Evolutionary conservation across 2,888 invertebrate species (phyloP).

Genomic region (Rhagium mordax): DNA sequence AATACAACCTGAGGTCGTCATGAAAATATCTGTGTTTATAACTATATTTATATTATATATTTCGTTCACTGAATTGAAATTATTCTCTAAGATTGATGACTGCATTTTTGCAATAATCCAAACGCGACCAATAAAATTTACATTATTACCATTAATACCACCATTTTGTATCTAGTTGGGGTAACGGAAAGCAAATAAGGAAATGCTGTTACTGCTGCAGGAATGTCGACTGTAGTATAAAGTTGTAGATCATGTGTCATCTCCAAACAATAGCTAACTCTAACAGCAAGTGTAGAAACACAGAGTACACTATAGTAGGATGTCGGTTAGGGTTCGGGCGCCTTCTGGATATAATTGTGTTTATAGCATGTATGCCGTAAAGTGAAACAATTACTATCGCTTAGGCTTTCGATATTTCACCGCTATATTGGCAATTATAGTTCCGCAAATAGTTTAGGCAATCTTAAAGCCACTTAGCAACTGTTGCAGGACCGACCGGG

Average conservation of each 20-base stretch:
- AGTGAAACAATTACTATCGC: conserved; percentile 68
- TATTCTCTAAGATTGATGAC: too few species aligned
- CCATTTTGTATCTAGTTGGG: not conserved
- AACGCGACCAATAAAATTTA: not conserved
- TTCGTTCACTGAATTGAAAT: too few species aligned
- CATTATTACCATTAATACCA: not conserved
- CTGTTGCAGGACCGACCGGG: conserved; percentile 44
- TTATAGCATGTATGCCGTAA: conserved; percentile 66
- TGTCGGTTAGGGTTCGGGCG: conserved; percentile 54
- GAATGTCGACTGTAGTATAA: conserved; percentile 42
- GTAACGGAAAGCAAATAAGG: not conserved
- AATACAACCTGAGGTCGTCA: too few species aligned
- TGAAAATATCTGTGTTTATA: too few species aligned
- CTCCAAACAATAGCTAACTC: conserved; percentile 56
- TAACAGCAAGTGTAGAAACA: conserved; percentile 40
- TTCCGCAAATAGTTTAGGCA: conserved; percentile 68
- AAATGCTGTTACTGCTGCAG: not conserved
- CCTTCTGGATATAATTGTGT: conserved; percentile 68
- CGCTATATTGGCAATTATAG: conserved; percentile 64
- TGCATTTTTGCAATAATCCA: not conserved
- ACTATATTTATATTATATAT: too few species aligned
- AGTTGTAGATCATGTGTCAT: conserved; percentile 63
- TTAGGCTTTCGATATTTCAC: conserved; percentile 68
- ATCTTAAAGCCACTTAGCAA: conserved; percentile 66
- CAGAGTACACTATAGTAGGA: conserved; percentile 32